Base-by-base conservation (phyloP, 2,113 vertebrate species). In the Burhinus oedicnemus region DNA sequence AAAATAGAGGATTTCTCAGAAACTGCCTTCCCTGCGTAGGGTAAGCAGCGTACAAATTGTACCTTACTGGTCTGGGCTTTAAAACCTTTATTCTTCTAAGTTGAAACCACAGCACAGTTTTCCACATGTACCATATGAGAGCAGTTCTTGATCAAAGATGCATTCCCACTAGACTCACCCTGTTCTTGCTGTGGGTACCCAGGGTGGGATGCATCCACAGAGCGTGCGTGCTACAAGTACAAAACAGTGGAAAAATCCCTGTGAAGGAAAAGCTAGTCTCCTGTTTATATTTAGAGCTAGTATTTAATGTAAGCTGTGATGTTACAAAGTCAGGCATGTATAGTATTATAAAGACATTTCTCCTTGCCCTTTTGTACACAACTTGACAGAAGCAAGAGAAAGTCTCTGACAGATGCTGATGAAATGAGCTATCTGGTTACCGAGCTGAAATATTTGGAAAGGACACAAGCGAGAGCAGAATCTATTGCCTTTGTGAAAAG, bases 401-500 rank as follows among this genome's bases (percentile, higher is more conserved):
- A 44, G 54, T 69, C 81, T 95, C 83, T 95, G 93, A 84, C 89
- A 91, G 89, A 96, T 52, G 57, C 89, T 71, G 89, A 85, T 93
- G 89, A 95, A 93, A 95, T 57, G 61, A 95, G 74, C 69, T 95
- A 94, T 96, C 88, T 83, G 74, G 87, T 96, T 96, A 95, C 91
- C 76, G 89, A 89, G 83, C 44, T 91, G 91, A 95, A 96, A 85
- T 95, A 93, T 91, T 94, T 96, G 93, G 94, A 97, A 97, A 96
- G 87, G 96, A 93, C 94, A 92, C 64, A 84, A 95, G 84, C 4
- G 21, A 94, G 87, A 92, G 51, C 58, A 84, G 81, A 95, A 87
- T 89, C 79, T 97, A 91, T 95, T 95, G 86, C 95, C 90, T 96
- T 85, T 95, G 95, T 82, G 83, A 87, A 83, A 95, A 85, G 65